Evolutionary conservation across 2,113 vertebrate genomes (phyloP), one percentile per base, ranked within the genome.

Genomic region (Urocynchramus pylzowi): DNA sequence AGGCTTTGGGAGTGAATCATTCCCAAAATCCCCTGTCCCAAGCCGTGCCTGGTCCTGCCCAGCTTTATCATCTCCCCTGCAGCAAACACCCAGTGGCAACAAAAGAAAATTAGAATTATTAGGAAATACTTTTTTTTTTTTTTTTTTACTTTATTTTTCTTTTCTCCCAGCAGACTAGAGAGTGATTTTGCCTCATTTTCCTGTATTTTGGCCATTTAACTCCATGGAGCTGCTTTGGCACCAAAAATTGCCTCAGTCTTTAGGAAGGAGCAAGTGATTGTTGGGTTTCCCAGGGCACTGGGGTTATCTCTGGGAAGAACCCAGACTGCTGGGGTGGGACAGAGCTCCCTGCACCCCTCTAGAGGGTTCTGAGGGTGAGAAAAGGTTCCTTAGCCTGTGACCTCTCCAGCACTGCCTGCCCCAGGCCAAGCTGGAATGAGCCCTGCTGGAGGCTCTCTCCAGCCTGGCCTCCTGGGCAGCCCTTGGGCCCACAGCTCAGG

Each of bases 221-320:
- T 69, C 19, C 7, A 0, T 1, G 8, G 17, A 76, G 10, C 6
- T 0, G 0, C 27, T 52, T 30, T 63, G 42, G 63, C 1, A 7
- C 49, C 5, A 13, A 47, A 82, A 60, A 10, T 33, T 24, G 9
- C 14, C 13, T 8, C 2, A 1, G 3, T 18, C 8, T 63, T 81
- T 14, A 44, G 28, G 24, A 50, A 67, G 57, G 67, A 49, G 67
- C 18, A 22, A 45, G 54, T 1, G 4, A 4, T 22, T 37, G 16
- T 10, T 49, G 50, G n/a, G 52, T 52, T 83, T 47, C 39, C 67
- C 5, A 2, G 63, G 52, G 24, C 11, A 1, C 4, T 39, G 47
- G 18, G 16, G 27, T n/a, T 16, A 16, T 19, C 24, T 50, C 67
- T 3, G 20, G 9, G 28, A 53, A 35, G 9, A 70, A 1, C 24